These are phyloP conservation scores for Phymastichus coffea DNA, from an alignment of 1,140 invertebrate genomes.

Conservation along the genomic window DNA sequence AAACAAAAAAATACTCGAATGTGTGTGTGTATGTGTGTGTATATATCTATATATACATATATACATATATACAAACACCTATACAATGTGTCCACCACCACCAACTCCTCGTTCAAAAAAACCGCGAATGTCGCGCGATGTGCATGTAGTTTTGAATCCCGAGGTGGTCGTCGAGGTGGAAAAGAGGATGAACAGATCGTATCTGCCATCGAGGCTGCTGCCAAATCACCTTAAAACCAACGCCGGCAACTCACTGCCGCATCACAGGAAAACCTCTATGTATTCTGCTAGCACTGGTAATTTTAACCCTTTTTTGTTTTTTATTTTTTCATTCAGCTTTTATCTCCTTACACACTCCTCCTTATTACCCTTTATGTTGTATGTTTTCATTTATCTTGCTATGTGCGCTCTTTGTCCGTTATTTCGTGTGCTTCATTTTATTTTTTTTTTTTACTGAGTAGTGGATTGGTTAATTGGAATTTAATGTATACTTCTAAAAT, in stretches of 20 bases:
- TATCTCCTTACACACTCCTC: not conserved
- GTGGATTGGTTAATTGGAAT: no score
- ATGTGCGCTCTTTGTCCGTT: no score
- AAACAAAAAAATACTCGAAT: not conserved
- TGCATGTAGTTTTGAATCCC: constrained; percentile 75
- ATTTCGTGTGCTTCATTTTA: no score
- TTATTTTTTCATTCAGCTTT: constrained; percentile 18
- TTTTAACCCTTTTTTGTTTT: constrained; percentile 32
- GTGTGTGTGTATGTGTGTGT: no score
- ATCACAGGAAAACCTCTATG: constrained; percentile 54
- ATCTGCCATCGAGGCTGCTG: constrained; percentile 69
- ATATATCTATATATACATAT: no score
- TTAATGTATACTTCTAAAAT: no score
- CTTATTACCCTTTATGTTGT: constrained; percentile 23
- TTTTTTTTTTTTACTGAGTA: no score
- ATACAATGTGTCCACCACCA: not conserved
- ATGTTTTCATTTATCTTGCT: constrained; percentile 17
- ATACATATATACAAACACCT: no score
- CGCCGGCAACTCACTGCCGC: constrained; percentile 45
- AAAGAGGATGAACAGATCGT: constrained; percentile 82
- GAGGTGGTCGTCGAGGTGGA: constrained; percentile 85
- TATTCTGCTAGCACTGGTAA: constrained; percentile 54
- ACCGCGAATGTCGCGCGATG: not conserved
- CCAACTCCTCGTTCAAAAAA: not conserved
- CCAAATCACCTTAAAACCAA: constrained; percentile 50